Evolutionary conservation across 2,113 vertebrate species (phyloP).

Genomic region (Rousettus leschenaultii): DNA sequence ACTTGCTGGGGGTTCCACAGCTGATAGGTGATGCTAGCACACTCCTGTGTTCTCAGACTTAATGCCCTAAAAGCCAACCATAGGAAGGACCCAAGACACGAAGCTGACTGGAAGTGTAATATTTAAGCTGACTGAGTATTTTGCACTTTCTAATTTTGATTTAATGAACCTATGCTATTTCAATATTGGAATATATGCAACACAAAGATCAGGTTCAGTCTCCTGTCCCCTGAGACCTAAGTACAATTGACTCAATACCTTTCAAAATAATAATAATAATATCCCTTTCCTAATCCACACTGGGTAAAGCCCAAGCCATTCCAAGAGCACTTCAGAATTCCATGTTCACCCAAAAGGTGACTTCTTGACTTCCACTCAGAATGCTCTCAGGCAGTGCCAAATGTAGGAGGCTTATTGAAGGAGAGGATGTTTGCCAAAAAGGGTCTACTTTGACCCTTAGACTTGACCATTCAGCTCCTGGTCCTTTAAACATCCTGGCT

Average conservation of each 20-base stretch:
- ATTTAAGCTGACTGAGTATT: not conserved
- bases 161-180: not conserved
- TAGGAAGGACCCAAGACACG: not conserved
- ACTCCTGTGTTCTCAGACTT: not conserved
- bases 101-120: not conserved
- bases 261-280: no score
- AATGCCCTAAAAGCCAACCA: not conserved
- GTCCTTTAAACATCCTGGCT: not conserved
- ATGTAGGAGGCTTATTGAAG: not conserved
- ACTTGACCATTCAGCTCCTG: not conserved
- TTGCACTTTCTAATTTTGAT: not conserved
- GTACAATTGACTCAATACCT: not conserved
- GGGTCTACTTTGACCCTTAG: not conserved
- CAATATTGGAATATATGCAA: not conserved
- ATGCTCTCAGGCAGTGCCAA: not conserved
- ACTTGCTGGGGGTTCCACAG: not conserved
- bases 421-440: not conserved
- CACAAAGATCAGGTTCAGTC: not conserved
- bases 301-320: not conserved
- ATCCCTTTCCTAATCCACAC: not conserved
- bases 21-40: no score
- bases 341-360: not conserved
- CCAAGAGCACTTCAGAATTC: not conserved
- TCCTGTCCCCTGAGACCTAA: not conserved
- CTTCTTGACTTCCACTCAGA: not conserved